Conservation (phyloP, 2,113 vertebrate genomes). For the Thinocorus orbignyianus region DNA sequence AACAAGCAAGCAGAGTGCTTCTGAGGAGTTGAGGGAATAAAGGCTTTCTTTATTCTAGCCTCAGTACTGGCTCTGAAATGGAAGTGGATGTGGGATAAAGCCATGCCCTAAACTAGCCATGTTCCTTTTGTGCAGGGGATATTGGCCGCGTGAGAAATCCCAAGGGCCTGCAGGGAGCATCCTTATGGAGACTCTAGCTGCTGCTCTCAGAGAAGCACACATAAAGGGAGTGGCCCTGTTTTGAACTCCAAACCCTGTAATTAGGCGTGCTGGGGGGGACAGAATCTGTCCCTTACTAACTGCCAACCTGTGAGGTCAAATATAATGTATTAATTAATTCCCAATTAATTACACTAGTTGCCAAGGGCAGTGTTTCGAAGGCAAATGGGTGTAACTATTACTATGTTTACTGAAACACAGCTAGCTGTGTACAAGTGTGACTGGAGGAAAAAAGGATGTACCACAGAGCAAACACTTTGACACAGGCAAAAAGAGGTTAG, state of each 20-base stretch:
- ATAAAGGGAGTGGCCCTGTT: not conserved
- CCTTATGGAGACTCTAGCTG: not conserved
- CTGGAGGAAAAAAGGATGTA: not conserved
- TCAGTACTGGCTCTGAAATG: not conserved
- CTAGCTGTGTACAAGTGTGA: not conserved
- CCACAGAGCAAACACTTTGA: not conserved
- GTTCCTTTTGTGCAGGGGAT: not conserved
- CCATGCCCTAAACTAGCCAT: not conserved
- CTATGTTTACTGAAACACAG: not conserved
- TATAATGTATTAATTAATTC: not conserved
- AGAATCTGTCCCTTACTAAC: not conserved
- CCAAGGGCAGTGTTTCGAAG: not conserved
- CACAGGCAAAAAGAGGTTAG: fast-evolving
- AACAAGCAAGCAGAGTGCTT: not conserved
- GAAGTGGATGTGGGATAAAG: not conserved
- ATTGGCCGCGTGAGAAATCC: not conserved
- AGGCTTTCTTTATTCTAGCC: not conserved
- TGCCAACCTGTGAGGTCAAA: not conserved
- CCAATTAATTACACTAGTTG: not conserved
- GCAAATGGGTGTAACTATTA: not conserved
- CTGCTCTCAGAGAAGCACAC: not conserved
- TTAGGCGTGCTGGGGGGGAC: not conserved
- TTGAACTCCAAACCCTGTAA: not conserved
- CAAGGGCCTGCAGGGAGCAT: not conserved
- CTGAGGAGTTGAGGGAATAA: not conserved